phyloP scores from a whole-genome alignment of 2,797 vertebrate species.

The Parauchenoglanis punctatus region DNA sequence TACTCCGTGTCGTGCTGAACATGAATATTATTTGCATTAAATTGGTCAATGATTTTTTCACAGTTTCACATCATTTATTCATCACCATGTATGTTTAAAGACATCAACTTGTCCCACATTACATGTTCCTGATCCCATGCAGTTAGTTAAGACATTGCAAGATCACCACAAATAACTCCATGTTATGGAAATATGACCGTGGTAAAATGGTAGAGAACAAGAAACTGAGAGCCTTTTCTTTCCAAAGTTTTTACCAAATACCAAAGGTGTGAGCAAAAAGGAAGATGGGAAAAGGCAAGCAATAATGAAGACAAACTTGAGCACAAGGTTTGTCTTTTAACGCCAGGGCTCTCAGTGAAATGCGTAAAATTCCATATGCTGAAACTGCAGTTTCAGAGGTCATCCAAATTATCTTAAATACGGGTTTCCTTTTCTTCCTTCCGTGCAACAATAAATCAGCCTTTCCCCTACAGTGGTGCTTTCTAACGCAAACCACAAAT shows the following conservation, averaged over 20 bases:
- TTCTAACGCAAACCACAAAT: not conserved
- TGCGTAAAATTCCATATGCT: no score
- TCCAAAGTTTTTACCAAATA: not conserved
- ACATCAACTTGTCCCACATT: not conserved
- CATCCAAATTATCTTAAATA: not conserved
- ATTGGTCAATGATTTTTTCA: no score
- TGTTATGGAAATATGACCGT: not conserved
- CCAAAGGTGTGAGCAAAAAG: not conserved
- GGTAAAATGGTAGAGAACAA: not conserved
- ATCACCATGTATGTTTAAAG: no score
- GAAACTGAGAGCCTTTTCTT: not conserved
- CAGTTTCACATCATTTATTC: no score
- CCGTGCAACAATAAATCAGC: not conserved
- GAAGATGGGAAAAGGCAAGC: not conserved
- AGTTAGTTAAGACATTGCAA: not conserved
- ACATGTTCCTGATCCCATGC: not conserved
- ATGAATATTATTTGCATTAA: no score
- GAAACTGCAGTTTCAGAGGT: not conserved
- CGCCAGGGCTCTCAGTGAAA: not conserved
- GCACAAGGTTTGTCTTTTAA: not conserved
- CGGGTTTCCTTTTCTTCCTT: not conserved
- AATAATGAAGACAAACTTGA: conserved; percentile 1
- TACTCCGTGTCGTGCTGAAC: no score
- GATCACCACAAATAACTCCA: not conserved
- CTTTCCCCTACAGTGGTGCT: not conserved